These are phyloP conservation scores for Pharmacophagus antenor DNA, from an alignment of 2,888 invertebrate genomes.

Conservation along the genomic window DNA sequence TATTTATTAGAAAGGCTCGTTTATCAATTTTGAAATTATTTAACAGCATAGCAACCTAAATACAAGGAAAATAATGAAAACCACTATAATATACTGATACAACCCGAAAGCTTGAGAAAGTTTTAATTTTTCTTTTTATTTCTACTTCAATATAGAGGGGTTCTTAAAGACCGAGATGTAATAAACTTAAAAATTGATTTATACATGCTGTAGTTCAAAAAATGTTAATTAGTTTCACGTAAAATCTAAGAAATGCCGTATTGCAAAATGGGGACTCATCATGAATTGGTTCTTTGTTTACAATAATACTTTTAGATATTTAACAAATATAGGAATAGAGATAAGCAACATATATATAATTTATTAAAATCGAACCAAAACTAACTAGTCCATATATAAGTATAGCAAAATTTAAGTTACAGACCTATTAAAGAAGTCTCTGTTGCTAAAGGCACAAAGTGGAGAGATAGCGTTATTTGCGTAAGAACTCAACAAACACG, in stretches of 20 bases:
- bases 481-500: background rate
- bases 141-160: no score
- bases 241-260: background rate
- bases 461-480: background rate
- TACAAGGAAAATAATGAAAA: no score
- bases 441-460: background rate
- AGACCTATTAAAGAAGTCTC: background rate
- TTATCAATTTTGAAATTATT: background rate
- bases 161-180: no score
- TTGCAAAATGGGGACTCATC: background rate
- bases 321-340: background rate
- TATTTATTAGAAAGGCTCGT: background rate
- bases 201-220: no score
- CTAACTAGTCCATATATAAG: background rate
- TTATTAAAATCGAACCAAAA: background rate
- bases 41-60: background rate
- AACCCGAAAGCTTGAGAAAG: no score
- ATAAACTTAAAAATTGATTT: no score
- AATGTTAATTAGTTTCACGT: no score
- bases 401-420: background rate
- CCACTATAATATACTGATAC: no score
- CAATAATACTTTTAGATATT: background rate
- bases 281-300: background rate
- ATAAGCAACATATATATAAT: background rate
- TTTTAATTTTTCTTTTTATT: no score